These are phyloP conservation scores for Tamandua tetradactyla DNA, from an alignment of 2,797 vertebrate species.

Conservation along the genomic window DNA sequence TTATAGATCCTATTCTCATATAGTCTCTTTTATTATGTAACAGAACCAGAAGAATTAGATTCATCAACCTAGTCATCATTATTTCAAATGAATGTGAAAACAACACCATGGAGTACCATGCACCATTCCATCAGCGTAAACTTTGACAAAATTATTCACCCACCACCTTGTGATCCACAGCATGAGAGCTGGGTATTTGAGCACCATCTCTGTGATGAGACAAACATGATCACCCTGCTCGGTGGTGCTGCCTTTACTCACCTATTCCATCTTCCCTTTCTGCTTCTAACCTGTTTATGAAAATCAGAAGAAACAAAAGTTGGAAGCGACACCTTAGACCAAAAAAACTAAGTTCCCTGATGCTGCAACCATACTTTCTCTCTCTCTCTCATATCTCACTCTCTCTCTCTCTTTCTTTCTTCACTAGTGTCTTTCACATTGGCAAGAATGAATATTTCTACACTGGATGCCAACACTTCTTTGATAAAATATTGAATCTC, in stretches of 20 bases:
- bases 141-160: neutral
- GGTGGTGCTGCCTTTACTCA: neutral
- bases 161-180: neutral
- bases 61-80: neutral
- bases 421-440: neutral
- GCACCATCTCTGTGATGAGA: neutral
- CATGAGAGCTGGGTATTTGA: neutral
- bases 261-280: neutral
- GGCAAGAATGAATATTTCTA: neutral
- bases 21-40: neutral
- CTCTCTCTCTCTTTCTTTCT: neutral
- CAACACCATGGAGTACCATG: too few species aligned
- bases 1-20: neutral
- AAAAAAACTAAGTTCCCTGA: neutral
- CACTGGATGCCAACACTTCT: neutral
- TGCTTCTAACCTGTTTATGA: neutral
- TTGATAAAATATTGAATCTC: neutral
- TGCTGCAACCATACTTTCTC: rapidly evolving
- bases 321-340: neutral
- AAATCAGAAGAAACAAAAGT: neutral
- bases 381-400: neutral
- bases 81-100: neutral
- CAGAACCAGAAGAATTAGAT: neutral
- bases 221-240: neutral
- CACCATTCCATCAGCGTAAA: neutral